Base-by-base conservation (phyloP, 64 coral and sea anemone species). In the Astreopora myriophthalma region DNA sequence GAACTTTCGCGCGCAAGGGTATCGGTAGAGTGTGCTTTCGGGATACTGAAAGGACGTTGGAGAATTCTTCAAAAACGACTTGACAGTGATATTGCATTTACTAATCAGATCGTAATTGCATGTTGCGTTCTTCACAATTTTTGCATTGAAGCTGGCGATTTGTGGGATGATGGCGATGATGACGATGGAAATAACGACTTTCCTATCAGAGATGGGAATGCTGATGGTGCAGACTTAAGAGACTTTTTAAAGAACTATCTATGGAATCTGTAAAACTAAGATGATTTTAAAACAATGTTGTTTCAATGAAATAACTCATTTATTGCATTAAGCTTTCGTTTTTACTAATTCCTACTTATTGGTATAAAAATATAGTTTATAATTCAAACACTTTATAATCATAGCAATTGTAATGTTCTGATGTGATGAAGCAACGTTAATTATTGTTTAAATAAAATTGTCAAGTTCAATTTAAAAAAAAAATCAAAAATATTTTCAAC, bases 201-300 rank as follows among this genome's bases (percentile, higher is more conserved):
- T 35, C 82, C 83, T 30, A 75, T 86, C 40, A 20, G 46, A 11
- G 34, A 70, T 68, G 26, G 42, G 26, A 34, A 76, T 51, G 14
- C 48, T 3, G 48, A 88, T 55, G 85, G 92, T 55, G 92, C 71
- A 28, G 63, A 81, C 17, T 39, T 93, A 13, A 68, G 85, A 3
- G 16, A 52, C 22, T 13, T 72, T 17, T 78, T 87, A 23, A 88
- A 93, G 29, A 30, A 88, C 22, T 48, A 86, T 37, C 20, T 83
- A 19, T 83, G 79, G 79, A 14, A 63, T 63, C 6, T 83, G 3
- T 83, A 63, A 67, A n/a, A n/a, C n/a, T n/a, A n/a, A n/a, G n/a
- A n/a, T n/a, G n/a, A n/a, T n/a, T n/a, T n/a, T n/a, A n/a, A n/a
- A n/a, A n/a, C 6, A 22, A 36, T 36, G 34, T 32, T 73, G 74